Evolutionary conservation across 2,888 invertebrate species (phyloP), one percentile per base, ranked within the genome.

Genomic region (Apomyelois bistriatella): DNA sequence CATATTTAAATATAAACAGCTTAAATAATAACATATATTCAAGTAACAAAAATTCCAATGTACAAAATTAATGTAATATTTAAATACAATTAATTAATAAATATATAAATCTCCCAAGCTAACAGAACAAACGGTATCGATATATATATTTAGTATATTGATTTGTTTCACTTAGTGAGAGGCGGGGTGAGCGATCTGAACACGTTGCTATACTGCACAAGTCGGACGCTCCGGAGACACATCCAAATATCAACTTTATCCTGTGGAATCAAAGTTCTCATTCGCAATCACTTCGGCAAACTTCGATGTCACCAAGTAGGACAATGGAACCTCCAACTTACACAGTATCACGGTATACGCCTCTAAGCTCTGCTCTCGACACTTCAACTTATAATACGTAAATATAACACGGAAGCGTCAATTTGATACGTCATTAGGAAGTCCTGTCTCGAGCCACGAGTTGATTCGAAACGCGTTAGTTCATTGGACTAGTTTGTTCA

Each of bases 401-500:
- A 76, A 65, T 75, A 70, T 74, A 72, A 73, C 69, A 73, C 74
- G 73, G 74, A 70, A 73, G 70, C 74, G 65, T 73, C 66, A 66
- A 68, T 68, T 65, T 67, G 67, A 70, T 66, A 69, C 70, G 66
- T 66, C 60, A 64, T 59, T 62, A 72, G 70, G 61, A 68, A 71
- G 72, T 72, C 71, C 71, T 60, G 66, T 65, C 70, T 68, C 76
- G 70, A 74, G 69, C 76, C 73, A 70, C 71, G 66, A 70, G 68
- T 68, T 66, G 72, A 70, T 61, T 66, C 60, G 66, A 68, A 70
- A 74, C 76, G 74, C 79, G 74, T 72, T 68, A 69, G 64, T 81
- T 75, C 79, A 81, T 81, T 80, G 83, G 89, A 90, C 89, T 88
- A 90, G 89, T 87, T 86, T 86, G 87, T 85, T 89, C 88, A 83